phyloP scores from a whole-genome alignment of 2,113 vertebrate genomes.

The Lycaon pictus region DNA sequence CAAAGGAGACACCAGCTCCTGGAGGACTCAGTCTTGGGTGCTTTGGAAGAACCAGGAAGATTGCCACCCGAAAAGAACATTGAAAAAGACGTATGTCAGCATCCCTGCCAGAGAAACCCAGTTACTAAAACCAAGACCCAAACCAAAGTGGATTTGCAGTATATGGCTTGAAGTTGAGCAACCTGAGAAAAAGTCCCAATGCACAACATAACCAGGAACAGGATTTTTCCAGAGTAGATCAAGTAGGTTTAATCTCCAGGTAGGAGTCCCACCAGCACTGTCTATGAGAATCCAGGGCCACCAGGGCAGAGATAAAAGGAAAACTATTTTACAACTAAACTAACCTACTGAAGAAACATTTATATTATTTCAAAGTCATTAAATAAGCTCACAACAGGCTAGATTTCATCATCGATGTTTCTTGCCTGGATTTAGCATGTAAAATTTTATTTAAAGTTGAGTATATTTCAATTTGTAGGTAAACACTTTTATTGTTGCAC shows the following conservation, averaged over 20 bases:
- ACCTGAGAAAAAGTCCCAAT: not conserved
- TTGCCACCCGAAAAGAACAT: not conserved
- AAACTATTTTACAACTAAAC: not conserved
- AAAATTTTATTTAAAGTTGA: conserved; percentile 44
- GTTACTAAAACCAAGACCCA: not conserved
- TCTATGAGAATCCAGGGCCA: not conserved
- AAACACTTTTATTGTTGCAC: not conserved
- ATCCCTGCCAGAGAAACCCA: not conserved
- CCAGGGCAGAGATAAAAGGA: not conserved
- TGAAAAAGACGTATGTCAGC: not conserved
- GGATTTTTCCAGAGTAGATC: not conserved
- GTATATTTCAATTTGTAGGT: not conserved
- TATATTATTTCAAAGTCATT: not conserved
- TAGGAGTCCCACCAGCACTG: not conserved
- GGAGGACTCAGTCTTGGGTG: not conserved
- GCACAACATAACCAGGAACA: not conserved
- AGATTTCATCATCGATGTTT: not conserved
- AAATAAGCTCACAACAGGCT: not conserved
- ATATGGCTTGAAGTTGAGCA: not conserved
- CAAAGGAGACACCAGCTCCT: not conserved
- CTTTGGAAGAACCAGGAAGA: not conserved
- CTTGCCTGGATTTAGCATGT: conserved; percentile 2
- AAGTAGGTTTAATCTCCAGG: not conserved
- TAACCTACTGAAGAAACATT: not conserved
- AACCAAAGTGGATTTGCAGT: not conserved